Evolutionary conservation across 2,797 vertebrate species (phyloP).

Genomic region (Lutjanus campechanus): DNA sequence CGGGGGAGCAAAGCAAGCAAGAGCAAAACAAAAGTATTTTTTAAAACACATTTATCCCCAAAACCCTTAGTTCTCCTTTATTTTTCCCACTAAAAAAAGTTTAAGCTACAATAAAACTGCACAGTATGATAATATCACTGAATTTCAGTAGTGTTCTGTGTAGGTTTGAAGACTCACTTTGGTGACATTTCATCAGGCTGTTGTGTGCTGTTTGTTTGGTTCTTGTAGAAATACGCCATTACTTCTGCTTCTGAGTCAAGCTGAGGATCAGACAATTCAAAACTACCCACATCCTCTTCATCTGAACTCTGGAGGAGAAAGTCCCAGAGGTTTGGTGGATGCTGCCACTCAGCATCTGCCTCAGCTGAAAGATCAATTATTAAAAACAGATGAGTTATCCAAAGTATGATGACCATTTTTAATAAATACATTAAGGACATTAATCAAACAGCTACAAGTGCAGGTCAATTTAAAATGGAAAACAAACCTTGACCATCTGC

Average conservation of each 20-base stretch:
- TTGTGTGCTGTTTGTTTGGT: background rate
- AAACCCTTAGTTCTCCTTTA: background rate
- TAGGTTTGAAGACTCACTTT: conserved; percentile 53
- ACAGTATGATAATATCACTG: background rate
- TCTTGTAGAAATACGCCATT: conserved; percentile 79
- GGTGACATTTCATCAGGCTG: conserved; percentile 39
- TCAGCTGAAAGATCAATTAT: conserved; percentile 46
- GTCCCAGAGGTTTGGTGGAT: conserved; percentile 71
- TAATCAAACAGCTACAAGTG: background rate
- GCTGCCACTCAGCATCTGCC: conserved; percentile 68
- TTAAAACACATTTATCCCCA: background rate
- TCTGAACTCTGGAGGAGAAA: conserved; percentile 84
- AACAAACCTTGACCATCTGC: conserved; percentile 75
- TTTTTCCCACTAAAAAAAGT: background rate
- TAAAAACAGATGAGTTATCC: background rate
- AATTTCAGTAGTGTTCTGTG: background rate
- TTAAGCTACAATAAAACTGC: background rate
- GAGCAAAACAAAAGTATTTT: background rate
- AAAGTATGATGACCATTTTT: background rate
- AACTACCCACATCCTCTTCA: conserved; percentile 66
- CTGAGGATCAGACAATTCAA: conserved; percentile 70
- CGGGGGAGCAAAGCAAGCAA: too few species aligned
- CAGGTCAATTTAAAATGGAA: background rate
- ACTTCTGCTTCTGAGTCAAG: conserved; percentile 81
- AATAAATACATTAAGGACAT: background rate